A percentile compares a stretch with the other conserved stretches of the same genome.
Evolutionary conservation across 2,113 vertebrate species (phyloP).

Genomic region (Vidua chalybeata): DNA sequence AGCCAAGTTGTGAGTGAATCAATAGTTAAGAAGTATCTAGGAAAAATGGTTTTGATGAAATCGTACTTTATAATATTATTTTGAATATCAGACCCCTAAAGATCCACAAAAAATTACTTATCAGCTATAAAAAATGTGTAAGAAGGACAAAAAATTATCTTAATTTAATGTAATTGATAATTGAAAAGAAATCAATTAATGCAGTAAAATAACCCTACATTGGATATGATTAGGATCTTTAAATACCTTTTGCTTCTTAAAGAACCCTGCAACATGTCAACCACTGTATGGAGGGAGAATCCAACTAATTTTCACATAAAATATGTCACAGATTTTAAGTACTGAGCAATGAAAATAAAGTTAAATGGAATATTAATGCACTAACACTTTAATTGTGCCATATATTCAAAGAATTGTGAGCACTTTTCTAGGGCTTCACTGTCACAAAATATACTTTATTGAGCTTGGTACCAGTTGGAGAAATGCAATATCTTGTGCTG

Average conservation of each 20-base stretch:
- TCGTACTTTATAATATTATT: neutral
- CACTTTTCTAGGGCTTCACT: neutral
- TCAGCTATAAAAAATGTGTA: neutral
- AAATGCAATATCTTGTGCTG: neutral
- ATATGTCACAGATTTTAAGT: neutral
- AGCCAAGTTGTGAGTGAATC: neutral
- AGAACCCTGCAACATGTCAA: rapidly evolving
- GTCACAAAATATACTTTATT: neutral
- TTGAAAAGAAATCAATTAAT: neutral
- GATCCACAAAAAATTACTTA: neutral
- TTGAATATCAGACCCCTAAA: neutral
- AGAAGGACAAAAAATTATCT: neutral
- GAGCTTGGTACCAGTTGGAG: rapidly evolving
- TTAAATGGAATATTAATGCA: neutral
- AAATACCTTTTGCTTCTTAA: neutral
- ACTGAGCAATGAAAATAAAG: neutral
- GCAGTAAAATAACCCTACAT: neutral
- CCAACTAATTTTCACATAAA: neutral
- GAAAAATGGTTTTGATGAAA: neutral
- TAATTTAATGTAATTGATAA: neutral
- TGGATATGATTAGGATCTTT: neutral
- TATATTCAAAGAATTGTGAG: neutral
- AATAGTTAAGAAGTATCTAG: neutral
- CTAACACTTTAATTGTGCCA: rapidly evolving
- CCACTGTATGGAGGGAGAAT: neutral